phyloP scores from a whole-genome alignment of 2,888 invertebrate genomes.

The Argyra leucocephala region DNA sequence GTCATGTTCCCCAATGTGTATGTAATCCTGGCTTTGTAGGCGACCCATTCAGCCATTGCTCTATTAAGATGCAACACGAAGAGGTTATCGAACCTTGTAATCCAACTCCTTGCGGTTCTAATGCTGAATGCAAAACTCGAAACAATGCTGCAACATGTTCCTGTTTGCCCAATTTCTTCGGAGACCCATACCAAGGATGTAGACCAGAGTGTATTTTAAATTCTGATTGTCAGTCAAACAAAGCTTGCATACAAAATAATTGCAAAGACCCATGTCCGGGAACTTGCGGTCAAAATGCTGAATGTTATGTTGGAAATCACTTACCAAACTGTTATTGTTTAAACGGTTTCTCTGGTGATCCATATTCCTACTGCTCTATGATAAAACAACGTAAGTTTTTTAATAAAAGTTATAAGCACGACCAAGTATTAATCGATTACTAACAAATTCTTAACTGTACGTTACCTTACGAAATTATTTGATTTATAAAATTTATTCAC shows the following conservation, averaged over 20 bases:
- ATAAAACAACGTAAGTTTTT: conserved; percentile 48
- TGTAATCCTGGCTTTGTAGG: conserved; percentile 54
- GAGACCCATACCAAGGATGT: conserved; percentile 61
- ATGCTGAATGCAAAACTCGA: conserved; percentile 57
- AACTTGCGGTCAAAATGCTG: conserved; percentile 61
- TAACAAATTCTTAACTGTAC: too few relatives aligned
- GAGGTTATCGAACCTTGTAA: conserved; percentile 47
- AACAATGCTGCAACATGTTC: conserved; percentile 56
- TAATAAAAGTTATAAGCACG: conserved; percentile 24
- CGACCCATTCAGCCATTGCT: conserved; percentile 53
- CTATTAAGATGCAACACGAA: conserved; percentile 42
- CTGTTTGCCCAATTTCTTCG: conserved; percentile 58
- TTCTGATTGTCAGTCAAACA: conserved; percentile 63
- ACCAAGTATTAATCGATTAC: too few relatives aligned
- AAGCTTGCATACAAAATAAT: conserved; percentile 64
- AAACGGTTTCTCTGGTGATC: conserved; percentile 51
- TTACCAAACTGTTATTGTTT: conserved; percentile 51
- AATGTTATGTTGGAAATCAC: conserved; percentile 67
- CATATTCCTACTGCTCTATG: conserved; percentile 50
- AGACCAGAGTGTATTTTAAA: conserved; percentile 71
- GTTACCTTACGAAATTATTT: too few relatives aligned
- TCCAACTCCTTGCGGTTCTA: conserved; percentile 57
- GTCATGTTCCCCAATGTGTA: conserved; percentile 59
- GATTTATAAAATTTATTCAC: too few relatives aligned
- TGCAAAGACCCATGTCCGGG: conserved; percentile 73